phyloP scores from a whole-genome alignment of 2,113 vertebrate genomes.

The Silurus glanis region DNA sequence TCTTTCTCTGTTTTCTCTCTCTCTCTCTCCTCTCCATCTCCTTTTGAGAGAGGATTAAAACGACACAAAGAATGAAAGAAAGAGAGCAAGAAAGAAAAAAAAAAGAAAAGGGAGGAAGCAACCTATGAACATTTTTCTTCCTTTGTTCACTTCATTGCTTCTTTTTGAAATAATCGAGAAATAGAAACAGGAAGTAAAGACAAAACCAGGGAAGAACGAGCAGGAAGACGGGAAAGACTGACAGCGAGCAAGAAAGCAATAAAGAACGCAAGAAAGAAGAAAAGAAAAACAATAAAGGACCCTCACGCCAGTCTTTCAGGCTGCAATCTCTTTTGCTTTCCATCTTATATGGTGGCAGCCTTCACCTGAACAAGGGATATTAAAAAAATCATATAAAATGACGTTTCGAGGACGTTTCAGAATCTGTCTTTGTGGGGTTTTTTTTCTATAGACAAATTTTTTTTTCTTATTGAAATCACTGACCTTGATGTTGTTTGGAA shows the following conservation, averaged over 20 bases:
- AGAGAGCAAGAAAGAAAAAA: not conserved
- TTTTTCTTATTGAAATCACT: not conserved
- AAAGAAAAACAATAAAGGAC: too few species aligned
- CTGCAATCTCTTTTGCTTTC: not conserved
- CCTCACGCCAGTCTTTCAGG: not conserved
- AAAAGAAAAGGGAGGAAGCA: too few species aligned
- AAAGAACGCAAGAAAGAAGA: not conserved
- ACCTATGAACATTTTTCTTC: too few species aligned
- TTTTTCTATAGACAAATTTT: not conserved
- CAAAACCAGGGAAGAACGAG: not conserved
- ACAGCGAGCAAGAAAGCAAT: not conserved
- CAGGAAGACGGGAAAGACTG: not conserved
- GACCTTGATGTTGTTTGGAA: not conserved
- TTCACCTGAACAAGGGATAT: not conserved
- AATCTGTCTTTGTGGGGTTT: not conserved
- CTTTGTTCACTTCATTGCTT: too few species aligned
- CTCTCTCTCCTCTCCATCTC: too few species aligned
- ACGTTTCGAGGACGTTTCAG: not conserved
- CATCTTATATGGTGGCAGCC: not conserved
- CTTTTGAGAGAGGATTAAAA: not conserved
- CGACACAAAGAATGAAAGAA: not conserved
- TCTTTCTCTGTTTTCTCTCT: too few species aligned
- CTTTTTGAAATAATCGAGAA: too few species aligned
- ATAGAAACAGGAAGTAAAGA: not conserved
- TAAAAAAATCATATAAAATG: not conserved